Evolutionary conservation across 2,888 invertebrate species (phyloP), one percentile per base, ranked within the genome.

Genomic region (Aspidiotus destructor): DNA sequence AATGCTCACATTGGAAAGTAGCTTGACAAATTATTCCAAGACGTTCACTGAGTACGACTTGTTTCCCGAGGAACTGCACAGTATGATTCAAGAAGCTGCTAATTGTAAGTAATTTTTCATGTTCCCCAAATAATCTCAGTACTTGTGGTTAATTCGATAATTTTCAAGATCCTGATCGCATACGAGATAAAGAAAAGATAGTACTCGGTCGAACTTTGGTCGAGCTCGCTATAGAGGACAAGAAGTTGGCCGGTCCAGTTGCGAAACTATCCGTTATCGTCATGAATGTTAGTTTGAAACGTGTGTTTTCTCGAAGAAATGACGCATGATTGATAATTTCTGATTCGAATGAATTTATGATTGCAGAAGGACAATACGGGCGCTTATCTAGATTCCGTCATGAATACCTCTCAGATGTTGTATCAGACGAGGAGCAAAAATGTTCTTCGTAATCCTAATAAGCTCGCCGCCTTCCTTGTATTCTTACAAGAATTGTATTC

Each of bases 321-420:
- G 5, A 5, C 2, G 1, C 28, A 28, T 28, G 5, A 5, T 28
- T 28, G 28, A 3, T 28, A 28, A 28, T 28, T 28, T 28, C 5
- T 28, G 2, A 28, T 28, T 28, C 28, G 28, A 28, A 5, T 28
- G 28, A 28, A 28, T 28, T 16, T 54, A 10, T 13, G 10, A 9
- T 44, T 75, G n/a, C 75, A 83, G 81, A 87, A 86, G 77, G 93
- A 93, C 79, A 85, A 85, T 74, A 87, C 87, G 73, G 89, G 91
- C 79, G 92, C 92, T 55, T 93, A 92, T 79, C 81, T 92, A 74
- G 93, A 93, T 80, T 89, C 91, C 52, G 81, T 93, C 73, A 81
- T 93, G 73, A 93, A 93, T 78, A 90, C 88, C 54, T 92, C 91
- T 78, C 89, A 92, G 77, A 91, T 92, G 78, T 89, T 87, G 87